These are phyloP conservation scores for Meganola albula DNA, from an alignment of 2,888 invertebrate species.

Conservation along the genomic window DNA sequence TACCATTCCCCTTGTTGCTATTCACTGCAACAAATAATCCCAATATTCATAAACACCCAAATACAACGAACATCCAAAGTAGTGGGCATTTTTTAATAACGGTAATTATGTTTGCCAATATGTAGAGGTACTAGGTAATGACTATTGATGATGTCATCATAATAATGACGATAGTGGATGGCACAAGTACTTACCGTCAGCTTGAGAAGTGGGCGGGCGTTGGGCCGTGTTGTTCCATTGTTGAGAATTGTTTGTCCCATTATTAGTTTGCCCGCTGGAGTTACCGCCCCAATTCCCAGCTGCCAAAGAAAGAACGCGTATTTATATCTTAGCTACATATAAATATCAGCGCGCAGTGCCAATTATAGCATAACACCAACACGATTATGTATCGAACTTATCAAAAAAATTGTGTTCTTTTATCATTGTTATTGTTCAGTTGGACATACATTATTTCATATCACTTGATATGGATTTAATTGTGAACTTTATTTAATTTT, in stretches of 20 bases:
- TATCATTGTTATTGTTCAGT: no score
- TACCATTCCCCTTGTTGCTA: slow-evolving; percentile 69
- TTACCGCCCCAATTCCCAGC: slow-evolving; percentile 73
- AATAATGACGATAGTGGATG: slow-evolving; percentile 25
- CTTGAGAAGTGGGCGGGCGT: slow-evolving; percentile 72
- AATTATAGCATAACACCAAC: slow-evolving; percentile 7
- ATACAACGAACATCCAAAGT: slow-evolving; percentile 14
- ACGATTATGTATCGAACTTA: no score
- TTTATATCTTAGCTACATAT: slow-evolving; percentile 22
- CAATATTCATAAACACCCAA: slow-evolving; percentile 18
- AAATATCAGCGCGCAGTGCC: slow-evolving; percentile 19
- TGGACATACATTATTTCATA: no score
- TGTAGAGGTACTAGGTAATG: slow-evolving; percentile 29
- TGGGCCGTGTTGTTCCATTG: slow-evolving; percentile 73
- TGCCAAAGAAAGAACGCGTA: slow-evolving; percentile 39
- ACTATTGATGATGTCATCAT: slow-evolving; percentile 8
- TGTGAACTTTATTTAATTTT: no score
- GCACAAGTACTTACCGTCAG: slow-evolving; percentile 67
- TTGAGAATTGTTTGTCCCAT: slow-evolving; percentile 67
- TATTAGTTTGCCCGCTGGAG: slow-evolving; percentile 65
- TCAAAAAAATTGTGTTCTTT: no score
- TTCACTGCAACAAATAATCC: slow-evolving; percentile 59
- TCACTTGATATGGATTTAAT: no score
- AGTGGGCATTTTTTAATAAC: slow-evolving; percentile 27
- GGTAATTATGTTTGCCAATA: slow-evolving; percentile 31